A percentile compares a stretch with the other conserved stretches of the same genome.
Conservation (phyloP, 1,140 invertebrate species). For the Calliphora vicina region DNA sequence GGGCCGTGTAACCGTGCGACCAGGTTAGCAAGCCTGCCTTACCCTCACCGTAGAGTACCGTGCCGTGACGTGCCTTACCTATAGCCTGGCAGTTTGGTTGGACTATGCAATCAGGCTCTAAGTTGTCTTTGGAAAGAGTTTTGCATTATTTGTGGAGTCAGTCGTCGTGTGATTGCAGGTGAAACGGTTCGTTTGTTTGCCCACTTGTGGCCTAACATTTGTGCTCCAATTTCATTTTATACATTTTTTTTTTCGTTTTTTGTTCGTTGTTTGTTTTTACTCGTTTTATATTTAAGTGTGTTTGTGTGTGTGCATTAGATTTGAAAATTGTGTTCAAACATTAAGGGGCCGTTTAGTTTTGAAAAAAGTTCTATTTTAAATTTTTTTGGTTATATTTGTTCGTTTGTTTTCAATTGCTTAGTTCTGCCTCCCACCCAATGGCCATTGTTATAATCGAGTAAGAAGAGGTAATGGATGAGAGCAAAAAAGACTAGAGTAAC, state of each 20-base stretch:
- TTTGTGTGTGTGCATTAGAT: background rate
- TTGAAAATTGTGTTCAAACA: background rate
- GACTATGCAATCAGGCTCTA: background rate
- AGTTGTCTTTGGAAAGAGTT: background rate
- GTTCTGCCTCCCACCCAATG: background rate
- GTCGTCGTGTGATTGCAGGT: constrained; percentile 25
- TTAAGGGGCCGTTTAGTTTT: constrained; percentile 26
- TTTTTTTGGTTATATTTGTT: background rate
- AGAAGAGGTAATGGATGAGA: background rate
- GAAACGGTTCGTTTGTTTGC: constrained; percentile 20
- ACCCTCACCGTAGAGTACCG: background rate
- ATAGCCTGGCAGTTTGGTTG: background rate
- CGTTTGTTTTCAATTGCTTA: background rate
- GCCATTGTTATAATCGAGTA: background rate
- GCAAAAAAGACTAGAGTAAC: background rate
- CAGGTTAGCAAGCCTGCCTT: background rate
- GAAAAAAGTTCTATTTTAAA: background rate
- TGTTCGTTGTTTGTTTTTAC: background rate
- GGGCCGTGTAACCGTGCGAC: background rate
- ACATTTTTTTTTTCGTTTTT: background rate
- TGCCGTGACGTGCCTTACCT: background rate
- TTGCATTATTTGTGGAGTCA: constrained; percentile 2
- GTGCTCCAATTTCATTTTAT: background rate
- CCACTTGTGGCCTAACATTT: constrained; percentile 12
- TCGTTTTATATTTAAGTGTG: background rate